Evolutionary conservation across 1,140 invertebrate species (phyloP).

Genomic region (Aricia agestis): DNA sequence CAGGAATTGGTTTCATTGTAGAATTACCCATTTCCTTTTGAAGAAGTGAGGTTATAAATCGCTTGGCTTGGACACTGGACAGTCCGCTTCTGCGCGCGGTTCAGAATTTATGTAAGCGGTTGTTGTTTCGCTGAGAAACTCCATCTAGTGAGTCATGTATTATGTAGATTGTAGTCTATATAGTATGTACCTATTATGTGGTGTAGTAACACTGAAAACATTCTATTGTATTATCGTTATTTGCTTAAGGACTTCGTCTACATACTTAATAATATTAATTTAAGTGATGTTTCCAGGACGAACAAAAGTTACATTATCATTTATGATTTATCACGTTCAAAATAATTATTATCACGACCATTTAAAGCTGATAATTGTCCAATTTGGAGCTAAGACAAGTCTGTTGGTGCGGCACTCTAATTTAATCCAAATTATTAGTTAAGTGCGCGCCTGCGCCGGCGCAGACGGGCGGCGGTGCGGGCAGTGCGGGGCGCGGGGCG

Average conservation of each 20-base stretch:
- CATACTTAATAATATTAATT: no score
- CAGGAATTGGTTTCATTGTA: no score
- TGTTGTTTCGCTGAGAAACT: neutral
- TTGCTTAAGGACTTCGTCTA: no score
- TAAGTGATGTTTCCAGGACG: no score
- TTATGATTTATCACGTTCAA: no score
- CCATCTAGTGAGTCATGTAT: neutral
- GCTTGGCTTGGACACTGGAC: neutral
- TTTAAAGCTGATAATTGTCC: neutral
- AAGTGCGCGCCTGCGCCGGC: slow-evolving; percentile 38
- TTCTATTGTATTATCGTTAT: no score
- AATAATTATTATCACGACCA: neutral
- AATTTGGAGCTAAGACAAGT: neutral
- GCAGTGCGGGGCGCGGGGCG: slow-evolving; percentile 34
- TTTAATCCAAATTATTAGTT: slow-evolving; percentile 56
- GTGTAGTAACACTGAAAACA: no score
- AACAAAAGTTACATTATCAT: no score
- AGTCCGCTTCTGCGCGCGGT: neutral
- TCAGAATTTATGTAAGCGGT: neutral
- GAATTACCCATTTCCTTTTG: no score
- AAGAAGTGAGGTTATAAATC: neutral
- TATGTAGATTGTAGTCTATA: neutral
- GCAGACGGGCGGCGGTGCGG: slow-evolving; percentile 34
- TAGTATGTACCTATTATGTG: neutral
- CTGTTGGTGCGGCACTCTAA: slow-evolving; percentile 15